These are phyloP conservation scores for Strix occidentalis DNA, from an alignment of 2,797 vertebrate species.

Conservation along the genomic window DNA sequence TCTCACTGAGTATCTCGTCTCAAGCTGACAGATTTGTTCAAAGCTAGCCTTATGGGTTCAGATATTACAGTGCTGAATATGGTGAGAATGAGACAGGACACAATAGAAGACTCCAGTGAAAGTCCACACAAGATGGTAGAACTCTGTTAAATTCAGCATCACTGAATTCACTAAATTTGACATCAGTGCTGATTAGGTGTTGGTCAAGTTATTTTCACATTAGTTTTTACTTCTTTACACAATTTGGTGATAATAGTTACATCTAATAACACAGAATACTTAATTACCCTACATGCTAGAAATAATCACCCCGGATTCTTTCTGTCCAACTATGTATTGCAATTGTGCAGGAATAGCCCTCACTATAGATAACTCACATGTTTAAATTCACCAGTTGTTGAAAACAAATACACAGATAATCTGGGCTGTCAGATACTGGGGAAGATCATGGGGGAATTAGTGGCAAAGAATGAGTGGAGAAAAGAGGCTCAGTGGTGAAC, in stretches of 20 bases:
- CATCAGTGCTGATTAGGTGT: neutral
- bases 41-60: neutral
- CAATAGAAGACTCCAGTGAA: neutral
- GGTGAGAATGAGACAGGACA: neutral
- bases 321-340: neutral
- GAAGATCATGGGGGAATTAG: neutral
- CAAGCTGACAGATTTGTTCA: constrained; percentile 21
- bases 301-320: neutral
- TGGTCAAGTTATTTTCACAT: neutral
- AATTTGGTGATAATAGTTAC: neutral
- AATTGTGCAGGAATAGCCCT: neutral
- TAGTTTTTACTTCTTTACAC: neutral
- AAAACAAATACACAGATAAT: neutral
- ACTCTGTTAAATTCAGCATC: neutral
- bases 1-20: constrained; percentile 4
- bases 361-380: neutral
- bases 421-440: neutral
- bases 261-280: neutral
- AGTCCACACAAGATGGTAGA: neutral
- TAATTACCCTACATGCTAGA: neutral
- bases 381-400: neutral
- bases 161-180: neutral
- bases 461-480: neutral
- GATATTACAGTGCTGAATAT: neutral
- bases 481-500: neutral